phyloP scores from a whole-genome alignment of 1,140 invertebrate species.

The Microvelia longipes region DNA sequence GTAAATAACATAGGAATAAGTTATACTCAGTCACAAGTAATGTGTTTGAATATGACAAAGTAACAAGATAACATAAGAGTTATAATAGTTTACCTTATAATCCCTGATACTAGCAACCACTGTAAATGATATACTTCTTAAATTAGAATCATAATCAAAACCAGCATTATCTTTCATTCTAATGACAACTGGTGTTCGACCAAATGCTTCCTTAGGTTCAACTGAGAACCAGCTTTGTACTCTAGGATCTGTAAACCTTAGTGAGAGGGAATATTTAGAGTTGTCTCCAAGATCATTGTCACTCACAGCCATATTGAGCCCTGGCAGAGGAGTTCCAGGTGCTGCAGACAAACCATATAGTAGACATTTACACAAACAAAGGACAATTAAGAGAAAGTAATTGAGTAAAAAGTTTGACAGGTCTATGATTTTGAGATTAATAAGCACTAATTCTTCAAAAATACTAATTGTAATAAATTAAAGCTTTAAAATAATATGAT shows the following conservation, averaged over 20 bases:
- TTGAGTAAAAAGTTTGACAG: background rate
- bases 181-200: constrained; percentile 55
- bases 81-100: constrained; percentile 31
- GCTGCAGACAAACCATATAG: constrained; percentile 19
- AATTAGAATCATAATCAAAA: constrained; percentile 52
- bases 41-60: too few species aligned
- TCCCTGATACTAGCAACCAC: constrained; percentile 47
- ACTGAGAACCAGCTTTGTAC: constrained; percentile 46
- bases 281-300: constrained; percentile 61
- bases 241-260: constrained; percentile 34
- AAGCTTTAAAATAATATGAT: too few species aligned
- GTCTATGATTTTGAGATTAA: too few species aligned
- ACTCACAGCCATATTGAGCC: constrained; percentile 55
- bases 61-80: too few species aligned
- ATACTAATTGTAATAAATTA: too few species aligned
- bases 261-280: constrained; percentile 47
- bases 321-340: constrained; percentile 33
- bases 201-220: constrained; percentile 47
- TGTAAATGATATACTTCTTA: constrained; percentile 45
- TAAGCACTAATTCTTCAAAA: too few species aligned
- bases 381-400: background rate
- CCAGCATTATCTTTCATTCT: constrained; percentile 46
- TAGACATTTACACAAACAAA: background rate
- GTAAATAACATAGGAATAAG: too few species aligned
- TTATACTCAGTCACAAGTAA: too few species aligned